Evolutionary conservation across 1,140 invertebrate genomes (phyloP), one percentile per base, ranked within the genome.

Genomic region (Drosophila orena): DNA sequence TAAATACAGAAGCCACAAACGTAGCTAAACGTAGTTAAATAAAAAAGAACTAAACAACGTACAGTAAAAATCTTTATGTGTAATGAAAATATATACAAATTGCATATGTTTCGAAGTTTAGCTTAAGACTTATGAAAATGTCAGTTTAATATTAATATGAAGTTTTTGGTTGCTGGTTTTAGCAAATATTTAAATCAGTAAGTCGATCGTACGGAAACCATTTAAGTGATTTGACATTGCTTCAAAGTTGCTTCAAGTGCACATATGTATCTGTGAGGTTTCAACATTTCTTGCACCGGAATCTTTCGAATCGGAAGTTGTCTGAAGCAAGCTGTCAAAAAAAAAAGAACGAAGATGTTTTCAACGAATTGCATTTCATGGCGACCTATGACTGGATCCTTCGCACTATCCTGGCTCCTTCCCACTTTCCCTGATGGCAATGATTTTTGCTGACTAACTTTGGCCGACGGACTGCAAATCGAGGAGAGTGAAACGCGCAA

Each of bases 381-480:
- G 37, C 24, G 17, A 17, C 34, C 34, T 46, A 34, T 20, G 47
- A 15, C 53, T 57, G 20, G 35, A 49, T 49, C 30, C 46, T 44
- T 40, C 20, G 17, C 40, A 43, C 47, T 47, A 58, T 52, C 34
- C 35, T 20, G 14, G 22, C 35, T 55, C 17, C 49, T 35, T 61
- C 72, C 42, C 56, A 56, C 57, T 65, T 75, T 75, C 38, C 30
- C 49, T 40, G 15, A 22, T 49, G 27, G 44, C 40, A 44, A 47
- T 46, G 64, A 78, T 81, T 81, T 83, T 68, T 79, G 81, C 83
- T 86, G 83, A 83, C 81, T 86, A 86, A 86, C 81, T 88, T 88
- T 73, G 79, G 40, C 34, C 42, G 37, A 46, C 30, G 44, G 40
- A 56, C 24, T 38, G 37, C 58, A 61, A 65, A 66, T 58, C 61